Evolutionary conservation across 2,797 vertebrate genomes (phyloP).

Genomic region (Pyrocephalus nanus): DNA sequence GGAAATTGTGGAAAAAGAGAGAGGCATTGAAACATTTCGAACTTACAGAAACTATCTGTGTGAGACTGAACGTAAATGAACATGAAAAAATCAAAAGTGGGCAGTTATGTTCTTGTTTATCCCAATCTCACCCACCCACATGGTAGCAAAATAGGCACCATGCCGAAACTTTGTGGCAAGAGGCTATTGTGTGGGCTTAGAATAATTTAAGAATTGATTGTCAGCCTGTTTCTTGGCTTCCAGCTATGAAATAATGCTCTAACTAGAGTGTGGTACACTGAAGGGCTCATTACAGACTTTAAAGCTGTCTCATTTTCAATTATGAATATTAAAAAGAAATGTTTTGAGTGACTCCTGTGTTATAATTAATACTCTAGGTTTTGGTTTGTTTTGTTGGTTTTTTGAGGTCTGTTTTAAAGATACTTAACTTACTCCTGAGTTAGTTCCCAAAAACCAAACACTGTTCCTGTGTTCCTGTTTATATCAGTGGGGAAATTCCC

Average conservation of each 20-base stretch:
- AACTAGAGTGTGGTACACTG: background rate
- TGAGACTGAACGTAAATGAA: background rate
- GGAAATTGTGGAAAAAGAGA: background rate
- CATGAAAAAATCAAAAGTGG: constrained; percentile 34
- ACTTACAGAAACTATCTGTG: background rate
- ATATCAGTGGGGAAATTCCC: constrained; percentile 62
- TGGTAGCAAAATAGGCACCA: constrained; percentile 17
- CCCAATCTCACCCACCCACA: constrained; percentile 47
- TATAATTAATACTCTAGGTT: background rate
- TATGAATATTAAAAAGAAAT: constrained; percentile 49
- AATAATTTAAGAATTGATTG: constrained; percentile 46
- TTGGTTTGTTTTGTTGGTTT: constrained; percentile 11
- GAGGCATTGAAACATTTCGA: background rate
- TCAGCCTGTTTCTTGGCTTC: constrained; percentile 22
- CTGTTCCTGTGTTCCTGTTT: constrained; percentile 59
- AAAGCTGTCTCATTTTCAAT: background rate
- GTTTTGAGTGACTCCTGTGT: background rate
- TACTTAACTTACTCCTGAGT: background rate
- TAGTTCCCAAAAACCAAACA: constrained; percentile 10
- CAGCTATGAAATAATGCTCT: constrained; percentile 17
- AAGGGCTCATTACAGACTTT: background rate
- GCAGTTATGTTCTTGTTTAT: constrained; percentile 55
- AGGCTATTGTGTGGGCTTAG: constrained; percentile 62
- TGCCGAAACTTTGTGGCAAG: constrained; percentile 43
- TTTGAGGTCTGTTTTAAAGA: constrained; percentile 40